A percentile compares a stretch with the other conserved stretches of the same genome.
Conservation (phyloP, 2,888 invertebrate genomes). For the Eristalis intricaria region DNA sequence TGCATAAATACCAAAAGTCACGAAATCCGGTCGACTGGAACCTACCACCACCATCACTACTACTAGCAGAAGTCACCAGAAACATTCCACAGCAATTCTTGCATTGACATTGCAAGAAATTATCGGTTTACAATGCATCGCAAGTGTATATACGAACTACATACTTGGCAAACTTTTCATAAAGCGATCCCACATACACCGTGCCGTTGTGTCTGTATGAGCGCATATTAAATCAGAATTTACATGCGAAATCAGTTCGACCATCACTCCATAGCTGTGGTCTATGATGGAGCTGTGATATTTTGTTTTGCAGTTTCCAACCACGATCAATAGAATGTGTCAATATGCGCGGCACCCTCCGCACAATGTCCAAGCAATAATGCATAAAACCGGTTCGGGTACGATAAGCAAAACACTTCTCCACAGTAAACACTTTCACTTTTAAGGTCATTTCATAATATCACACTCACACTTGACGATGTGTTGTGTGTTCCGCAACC, state of each 20-base stretch:
- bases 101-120: constrained; percentile 60
- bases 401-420: constrained; percentile 13
- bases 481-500: constrained; percentile 7
- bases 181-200: not conserved
- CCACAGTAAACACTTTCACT: constrained; percentile 71
- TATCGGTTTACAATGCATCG: constrained; percentile 31
- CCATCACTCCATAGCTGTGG: not conserved
- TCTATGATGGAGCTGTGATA: constrained; percentile 6
- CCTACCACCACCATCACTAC: not conserved
- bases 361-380: not conserved
- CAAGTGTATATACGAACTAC: not conserved
- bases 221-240: constrained; percentile 2
- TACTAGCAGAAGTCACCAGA: not conserved
- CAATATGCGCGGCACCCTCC: not conserved
- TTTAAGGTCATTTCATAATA: constrained; percentile 72
- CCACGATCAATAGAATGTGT: not conserved
- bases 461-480: not conserved
- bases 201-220: not conserved
- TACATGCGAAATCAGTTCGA: constrained; percentile 8
- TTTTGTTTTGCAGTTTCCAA: constrained; percentile 12
- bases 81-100: constrained; percentile 29
- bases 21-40: not conserved
- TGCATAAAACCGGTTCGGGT: constrained; percentile 1
- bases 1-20: not conserved
- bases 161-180: not conserved